Conservation (phyloP, 2,888 invertebrate species). For the Melolontha melolontha region DNA sequence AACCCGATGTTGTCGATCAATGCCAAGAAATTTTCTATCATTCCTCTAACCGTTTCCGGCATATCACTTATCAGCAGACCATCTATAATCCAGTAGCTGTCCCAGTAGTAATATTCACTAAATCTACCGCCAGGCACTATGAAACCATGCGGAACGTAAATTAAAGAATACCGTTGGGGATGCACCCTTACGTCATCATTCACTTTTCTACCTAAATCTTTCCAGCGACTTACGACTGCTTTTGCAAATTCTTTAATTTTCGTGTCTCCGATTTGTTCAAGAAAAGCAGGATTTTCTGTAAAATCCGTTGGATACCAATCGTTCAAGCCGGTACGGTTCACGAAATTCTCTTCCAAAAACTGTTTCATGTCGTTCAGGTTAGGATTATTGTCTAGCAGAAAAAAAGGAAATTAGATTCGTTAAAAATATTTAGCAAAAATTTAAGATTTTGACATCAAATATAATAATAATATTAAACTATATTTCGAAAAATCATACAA, state of each 20-base stretch:
- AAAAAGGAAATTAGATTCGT: too few relatives aligned
- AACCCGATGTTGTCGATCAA: conserved; percentile 76
- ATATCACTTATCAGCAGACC: conserved; percentile 83
- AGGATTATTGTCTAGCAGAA: too few relatives aligned
- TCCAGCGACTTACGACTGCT: conserved; percentile 74
- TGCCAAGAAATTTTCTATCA: conserved; percentile 81
- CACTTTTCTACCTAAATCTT: conserved; percentile 72
- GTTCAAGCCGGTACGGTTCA: conserved; percentile 70
- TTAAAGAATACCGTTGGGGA: conserved; percentile 61
- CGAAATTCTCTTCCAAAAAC: conserved; percentile 72
- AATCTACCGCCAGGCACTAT: conserved; percentile 80
- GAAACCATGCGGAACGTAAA: conserved; percentile 69
- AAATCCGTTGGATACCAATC: conserved; percentile 73
- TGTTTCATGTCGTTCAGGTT: conserved; percentile 60
- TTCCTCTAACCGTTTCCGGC: conserved; percentile 75
- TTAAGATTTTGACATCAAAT: too few relatives aligned
- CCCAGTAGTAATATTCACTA: conserved; percentile 87
- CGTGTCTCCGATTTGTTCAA: conserved; percentile 70
- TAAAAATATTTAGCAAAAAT: too few relatives aligned
- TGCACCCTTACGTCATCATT: conserved; percentile 69
- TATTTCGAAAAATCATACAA: too few relatives aligned
- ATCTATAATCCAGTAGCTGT: conserved; percentile 87
- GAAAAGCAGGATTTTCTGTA: conserved; percentile 70
- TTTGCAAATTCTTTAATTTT: conserved; percentile 72
- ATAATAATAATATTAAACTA: too few relatives aligned